Evolutionary conservation across 1,140 invertebrate genomes (phyloP), one percentile per base, ranked within the genome.

Genomic region (Popillia japonica): DNA sequence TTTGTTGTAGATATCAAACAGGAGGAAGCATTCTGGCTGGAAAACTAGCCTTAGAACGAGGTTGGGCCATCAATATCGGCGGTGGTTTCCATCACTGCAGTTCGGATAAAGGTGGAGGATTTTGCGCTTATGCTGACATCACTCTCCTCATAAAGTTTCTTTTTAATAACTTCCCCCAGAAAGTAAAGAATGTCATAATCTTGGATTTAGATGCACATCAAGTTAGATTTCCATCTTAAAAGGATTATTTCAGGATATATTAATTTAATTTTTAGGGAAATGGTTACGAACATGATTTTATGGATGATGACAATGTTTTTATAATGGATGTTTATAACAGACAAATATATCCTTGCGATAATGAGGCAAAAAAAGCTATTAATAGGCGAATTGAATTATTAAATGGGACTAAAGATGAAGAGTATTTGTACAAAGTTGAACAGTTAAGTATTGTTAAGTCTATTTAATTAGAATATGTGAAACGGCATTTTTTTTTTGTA

Each of bases 11-110:
- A 75, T 92, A 90, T 83, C 95, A 96, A 85, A 94, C 94, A 17
- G 94, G 94, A 23, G 96, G 95, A 11, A 94, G 94, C 55, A 91
- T 96, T 78, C 84, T 96, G 81, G 94, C 93, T 42, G 94, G 93
- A 0, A 94, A 94, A 85, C 83, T 97, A 76, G 95, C 95, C 1
- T 72, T 96, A 42, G 92, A 96, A 79, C 84, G 92, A 64, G 94
- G 94, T 0, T 97, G 95, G 95, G 92, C 95, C 0, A 94, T 97
- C 44, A 97, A 97, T 86, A 90, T 97, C n/a, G 96, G 96, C 4
- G 96, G 96, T 42, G 96, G 96, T 3, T 95, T 95, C 85, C 94
- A 95, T 86, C 95, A 96, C 85, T 96, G 94, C 85, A 92, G 91
- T 78, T 88, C 89, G 3, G 87, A 91, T 42, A 87, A 88, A 79